These are phyloP conservation scores for Dromius quadrimaculatus DNA, from an alignment of 2,888 invertebrate species.

Conservation along the genomic window DNA sequence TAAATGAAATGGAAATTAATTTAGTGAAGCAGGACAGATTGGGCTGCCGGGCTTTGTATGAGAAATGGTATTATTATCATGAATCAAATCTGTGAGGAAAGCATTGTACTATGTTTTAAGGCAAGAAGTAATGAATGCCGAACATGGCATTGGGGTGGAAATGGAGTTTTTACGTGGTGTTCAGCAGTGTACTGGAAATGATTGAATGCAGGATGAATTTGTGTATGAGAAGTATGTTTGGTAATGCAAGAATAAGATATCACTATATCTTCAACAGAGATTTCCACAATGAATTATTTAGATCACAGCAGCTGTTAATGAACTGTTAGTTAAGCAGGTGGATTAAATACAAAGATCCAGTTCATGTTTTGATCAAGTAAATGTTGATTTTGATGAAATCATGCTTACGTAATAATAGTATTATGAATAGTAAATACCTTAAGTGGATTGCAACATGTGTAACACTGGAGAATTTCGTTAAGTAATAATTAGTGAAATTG, in stretches of 20 bases:
- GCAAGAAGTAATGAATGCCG: too few species aligned
- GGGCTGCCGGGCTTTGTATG: too few species aligned
- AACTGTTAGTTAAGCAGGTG: conserved; percentile 16
- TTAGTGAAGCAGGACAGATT: too few species aligned
- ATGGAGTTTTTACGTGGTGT: too few species aligned
- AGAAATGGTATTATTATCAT: too few species aligned
- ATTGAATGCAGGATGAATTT: background rate
- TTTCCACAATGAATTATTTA: background rate
- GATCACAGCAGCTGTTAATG: conserved; percentile 4
- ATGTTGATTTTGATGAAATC: conserved; percentile 19
- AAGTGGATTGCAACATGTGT: conserved; percentile 9
- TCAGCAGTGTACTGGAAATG: background rate
- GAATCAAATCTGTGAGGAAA: too few species aligned
- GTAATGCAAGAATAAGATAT: background rate
- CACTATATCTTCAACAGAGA: too few species aligned
- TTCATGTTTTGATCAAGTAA: conserved; percentile 26
- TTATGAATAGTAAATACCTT: background rate
- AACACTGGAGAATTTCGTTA: conserved; percentile 4
- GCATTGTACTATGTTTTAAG: too few species aligned
- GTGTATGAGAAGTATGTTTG: background rate
- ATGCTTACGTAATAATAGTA: conserved; percentile 9
- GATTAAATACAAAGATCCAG: conserved; percentile 25
- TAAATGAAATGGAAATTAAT: too few species aligned
- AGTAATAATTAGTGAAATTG: conserved; percentile 25
- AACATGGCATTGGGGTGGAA: too few species aligned